A percentile compares a stretch with the other conserved stretches of the same genome.
Evolutionary conservation across 1,140 invertebrate genomes (phyloP).

Genomic region (Papilio helenus): DNA sequence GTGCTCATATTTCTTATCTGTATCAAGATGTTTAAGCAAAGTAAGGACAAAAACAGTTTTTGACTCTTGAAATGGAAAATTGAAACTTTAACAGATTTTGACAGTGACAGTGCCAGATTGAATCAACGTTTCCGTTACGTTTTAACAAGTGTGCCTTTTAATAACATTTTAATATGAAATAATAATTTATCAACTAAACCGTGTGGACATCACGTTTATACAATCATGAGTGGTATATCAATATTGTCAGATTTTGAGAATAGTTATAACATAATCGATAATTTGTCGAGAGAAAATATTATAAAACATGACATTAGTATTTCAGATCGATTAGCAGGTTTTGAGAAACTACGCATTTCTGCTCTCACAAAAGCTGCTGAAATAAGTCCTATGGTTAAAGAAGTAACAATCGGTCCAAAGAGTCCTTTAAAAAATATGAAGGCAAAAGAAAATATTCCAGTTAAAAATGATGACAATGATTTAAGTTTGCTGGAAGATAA

Average conservation of each 20-base stretch:
- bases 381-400: constrained; percentile 76
- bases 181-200: not conserved
- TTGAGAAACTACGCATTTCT: constrained; percentile 73
- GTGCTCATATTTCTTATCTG: no score
- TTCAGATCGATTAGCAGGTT: constrained; percentile 62
- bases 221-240: constrained; percentile 22
- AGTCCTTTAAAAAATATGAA: constrained; percentile 57
- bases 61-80: not conserved
- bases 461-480: constrained; percentile 46
- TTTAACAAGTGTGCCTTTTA: not conserved
- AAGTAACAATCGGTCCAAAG: constrained; percentile 79
- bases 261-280: constrained; percentile 26
- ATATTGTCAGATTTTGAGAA: constrained; percentile 35
- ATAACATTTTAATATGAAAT: constrained; percentile 8
- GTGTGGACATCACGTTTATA: not conserved
- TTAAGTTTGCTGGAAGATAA: constrained; percentile 66
- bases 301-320: constrained; percentile 61
- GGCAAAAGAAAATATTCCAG: constrained; percentile 39
- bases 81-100: no score
- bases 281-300: constrained; percentile 14
- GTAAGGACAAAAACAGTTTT: not conserved
- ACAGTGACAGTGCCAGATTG: no score
- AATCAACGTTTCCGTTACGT: not conserved
- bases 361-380: constrained; percentile 78
- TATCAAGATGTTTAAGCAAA: no score